phyloP scores from a whole-genome alignment of 2,797 vertebrate genomes.

The Carcharodon carcharias region DNA sequence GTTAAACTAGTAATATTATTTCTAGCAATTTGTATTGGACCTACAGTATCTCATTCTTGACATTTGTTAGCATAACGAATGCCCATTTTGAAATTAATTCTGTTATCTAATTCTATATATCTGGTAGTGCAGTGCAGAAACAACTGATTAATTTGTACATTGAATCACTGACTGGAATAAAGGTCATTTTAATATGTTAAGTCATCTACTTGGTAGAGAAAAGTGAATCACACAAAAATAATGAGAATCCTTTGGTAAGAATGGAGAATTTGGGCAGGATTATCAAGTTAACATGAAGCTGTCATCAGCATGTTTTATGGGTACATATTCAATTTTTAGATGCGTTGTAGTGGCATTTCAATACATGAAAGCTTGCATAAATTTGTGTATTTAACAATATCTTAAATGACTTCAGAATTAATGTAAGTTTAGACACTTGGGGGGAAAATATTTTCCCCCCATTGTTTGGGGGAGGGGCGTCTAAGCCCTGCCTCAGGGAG shows the following conservation, averaged over 20 bases:
- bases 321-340: background rate
- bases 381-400: background rate
- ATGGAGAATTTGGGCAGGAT: background rate
- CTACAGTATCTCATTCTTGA: background rate
- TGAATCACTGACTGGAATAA: background rate
- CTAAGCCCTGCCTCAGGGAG: too few relatives aligned
- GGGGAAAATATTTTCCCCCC: too few relatives aligned
- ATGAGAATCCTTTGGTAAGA: background rate
- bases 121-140: background rate
- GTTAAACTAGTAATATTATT: background rate
- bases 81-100: background rate
- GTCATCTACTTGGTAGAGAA: background rate
- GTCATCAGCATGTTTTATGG: background rate
- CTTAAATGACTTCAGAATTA: too few relatives aligned
- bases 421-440: background rate
- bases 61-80: background rate
- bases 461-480: too few relatives aligned
- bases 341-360: background rate
- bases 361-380: background rate
- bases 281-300: background rate
- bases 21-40: background rate
- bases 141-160: background rate
- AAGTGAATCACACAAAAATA: background rate
- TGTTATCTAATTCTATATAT: background rate
- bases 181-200: background rate